These are phyloP conservation scores for Oncorhynchus kisutch DNA, from an alignment of 2,113 vertebrate genomes.

Conservation along the genomic window DNA sequence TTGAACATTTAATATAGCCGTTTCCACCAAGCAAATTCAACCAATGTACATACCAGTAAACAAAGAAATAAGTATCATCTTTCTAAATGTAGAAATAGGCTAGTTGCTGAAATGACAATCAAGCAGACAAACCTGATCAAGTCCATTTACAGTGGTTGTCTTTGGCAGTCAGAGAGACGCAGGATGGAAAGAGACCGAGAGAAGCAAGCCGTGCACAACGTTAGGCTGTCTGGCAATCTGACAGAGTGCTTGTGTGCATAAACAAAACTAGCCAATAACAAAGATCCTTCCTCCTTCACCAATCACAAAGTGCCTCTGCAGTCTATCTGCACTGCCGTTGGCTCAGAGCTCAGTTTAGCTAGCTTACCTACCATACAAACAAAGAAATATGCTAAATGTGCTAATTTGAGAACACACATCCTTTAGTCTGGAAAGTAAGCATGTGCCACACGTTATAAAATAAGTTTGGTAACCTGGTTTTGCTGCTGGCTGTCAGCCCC, in stretches of 20 bases:
- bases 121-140: slow-evolving; percentile 45
- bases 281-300: slow-evolving; percentile 1
- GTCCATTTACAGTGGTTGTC: slow-evolving; percentile 40
- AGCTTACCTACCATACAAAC: neutral
- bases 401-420: neutral
- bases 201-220: neutral
- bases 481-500: slow-evolving; percentile 44
- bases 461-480: slow-evolving; percentile 7
- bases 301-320: neutral
- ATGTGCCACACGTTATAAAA: too few species aligned
- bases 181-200: neutral
- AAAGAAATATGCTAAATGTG: neutral
- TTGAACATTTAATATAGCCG: neutral
- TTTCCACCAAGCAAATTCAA: neutral
- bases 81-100: neutral
- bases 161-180: neutral
- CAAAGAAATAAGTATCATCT: slow-evolving; percentile 18
- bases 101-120: neutral
- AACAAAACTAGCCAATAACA: slow-evolving; percentile 7
- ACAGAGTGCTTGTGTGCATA: slow-evolving; percentile 6
- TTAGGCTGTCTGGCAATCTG: neutral
- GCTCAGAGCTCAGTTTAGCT: neutral
- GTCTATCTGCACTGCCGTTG: neutral
- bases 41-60: neutral
- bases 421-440: neutral